A percentile compares a stretch with the other conserved stretches of the same genome.
phyloP scores from a whole-genome alignment of 2,113 vertebrate species.

The Castor canadensis region DNA sequence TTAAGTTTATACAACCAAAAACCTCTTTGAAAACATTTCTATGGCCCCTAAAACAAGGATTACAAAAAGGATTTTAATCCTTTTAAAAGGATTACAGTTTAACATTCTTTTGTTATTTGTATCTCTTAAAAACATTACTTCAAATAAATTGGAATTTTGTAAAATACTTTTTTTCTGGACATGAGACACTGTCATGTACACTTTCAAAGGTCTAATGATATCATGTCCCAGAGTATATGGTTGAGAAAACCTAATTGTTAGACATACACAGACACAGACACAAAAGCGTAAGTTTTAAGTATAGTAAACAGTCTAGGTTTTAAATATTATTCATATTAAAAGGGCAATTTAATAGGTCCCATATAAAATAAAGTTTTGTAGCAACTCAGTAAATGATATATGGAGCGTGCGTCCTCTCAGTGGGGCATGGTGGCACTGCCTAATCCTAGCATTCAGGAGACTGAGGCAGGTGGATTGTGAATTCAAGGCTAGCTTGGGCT shows the following conservation, averaged over 20 bases:
- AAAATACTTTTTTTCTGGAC: background rate
- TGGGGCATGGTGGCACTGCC: background rate
- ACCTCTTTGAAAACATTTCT: background rate
- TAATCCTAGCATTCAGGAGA: background rate
- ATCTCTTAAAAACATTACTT: background rate
- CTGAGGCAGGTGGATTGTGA: background rate
- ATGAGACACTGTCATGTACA: background rate
- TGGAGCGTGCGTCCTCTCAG: background rate
- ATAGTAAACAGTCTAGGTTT: background rate
- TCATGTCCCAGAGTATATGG: background rate
- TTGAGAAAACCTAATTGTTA: background rate
- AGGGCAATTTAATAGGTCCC: background rate
- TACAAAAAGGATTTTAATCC: background rate
- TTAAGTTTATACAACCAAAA: background rate
- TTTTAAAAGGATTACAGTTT: background rate
- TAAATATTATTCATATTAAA: slow-evolving; percentile 43
- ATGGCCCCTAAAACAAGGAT: background rate
- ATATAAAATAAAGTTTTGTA: background rate
- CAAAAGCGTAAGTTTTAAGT: background rate
- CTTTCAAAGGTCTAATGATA: background rate
- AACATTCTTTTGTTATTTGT: slow-evolving; percentile 7
- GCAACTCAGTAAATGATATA: background rate
- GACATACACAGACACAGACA: background rate
- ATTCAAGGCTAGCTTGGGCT: background rate
- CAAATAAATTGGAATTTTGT: background rate